These are phyloP conservation scores for Chrysolophus pictus DNA, from an alignment of 2,797 vertebrate genomes.

Conservation along the genomic window DNA sequence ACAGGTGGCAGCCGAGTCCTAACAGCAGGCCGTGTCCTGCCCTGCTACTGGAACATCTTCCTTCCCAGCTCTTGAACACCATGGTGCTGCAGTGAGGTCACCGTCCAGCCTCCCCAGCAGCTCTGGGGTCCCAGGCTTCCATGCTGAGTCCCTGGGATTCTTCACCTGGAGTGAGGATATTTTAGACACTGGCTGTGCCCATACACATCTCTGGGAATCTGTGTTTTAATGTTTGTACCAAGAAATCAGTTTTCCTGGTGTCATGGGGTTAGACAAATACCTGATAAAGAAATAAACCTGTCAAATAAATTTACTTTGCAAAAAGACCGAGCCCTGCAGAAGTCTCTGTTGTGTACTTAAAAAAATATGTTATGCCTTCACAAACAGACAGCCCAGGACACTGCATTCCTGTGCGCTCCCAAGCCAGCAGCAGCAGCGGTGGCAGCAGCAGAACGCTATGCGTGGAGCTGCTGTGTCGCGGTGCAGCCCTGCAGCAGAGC, in stretches of 20 bases:
- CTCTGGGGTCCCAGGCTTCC: not conserved
- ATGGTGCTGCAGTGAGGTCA: not conserved
- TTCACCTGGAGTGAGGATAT: not conserved
- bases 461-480: not conserved
- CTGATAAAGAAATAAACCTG: conserved; percentile 59
- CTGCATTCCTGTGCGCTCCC: not conserved
- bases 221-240: conserved; percentile 42
- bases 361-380: not conserved
- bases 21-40: not conserved
- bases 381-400: not conserved
- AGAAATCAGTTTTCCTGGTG: conserved; percentile 44
- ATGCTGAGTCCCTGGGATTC: not conserved
- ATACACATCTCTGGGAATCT: conserved; percentile 22
- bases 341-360: not conserved
- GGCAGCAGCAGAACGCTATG: not conserved
- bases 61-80: not conserved
- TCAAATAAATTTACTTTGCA: conserved; percentile 55
- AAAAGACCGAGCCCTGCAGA: not conserved
- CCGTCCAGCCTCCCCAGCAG: not conserved
- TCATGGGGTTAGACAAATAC: conserved; percentile 73
- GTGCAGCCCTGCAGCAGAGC: not conserved
- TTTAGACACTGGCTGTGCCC: not conserved
- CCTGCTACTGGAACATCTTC: accelerated
- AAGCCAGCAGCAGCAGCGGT: not conserved
- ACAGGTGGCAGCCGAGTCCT: not conserved